Conservation (phyloP, 2,888 invertebrate species). For the Ernsta delagoae region DNA sequence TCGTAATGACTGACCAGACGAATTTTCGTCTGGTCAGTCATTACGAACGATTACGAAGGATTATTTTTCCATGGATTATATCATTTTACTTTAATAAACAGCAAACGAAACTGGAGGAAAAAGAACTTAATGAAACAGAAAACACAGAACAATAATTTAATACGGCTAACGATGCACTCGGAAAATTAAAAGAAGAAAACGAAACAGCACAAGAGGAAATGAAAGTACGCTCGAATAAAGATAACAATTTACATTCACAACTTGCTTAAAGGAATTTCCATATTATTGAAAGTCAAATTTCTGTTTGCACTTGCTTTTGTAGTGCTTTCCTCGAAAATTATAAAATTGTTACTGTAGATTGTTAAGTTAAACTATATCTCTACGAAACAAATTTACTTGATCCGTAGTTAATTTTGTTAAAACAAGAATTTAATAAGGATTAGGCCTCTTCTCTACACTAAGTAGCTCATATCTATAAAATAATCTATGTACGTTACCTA, state of each 20-base stretch:
- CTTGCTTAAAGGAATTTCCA: slow-evolving; percentile 26
- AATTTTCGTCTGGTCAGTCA: too few relatives aligned
- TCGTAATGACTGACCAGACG: too few relatives aligned
- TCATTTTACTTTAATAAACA: neutral
- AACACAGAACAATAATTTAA: slow-evolving; percentile 1
- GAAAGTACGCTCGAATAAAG: slow-evolving; percentile 14
- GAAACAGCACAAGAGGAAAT: slow-evolving; percentile 15
- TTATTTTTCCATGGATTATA: neutral
- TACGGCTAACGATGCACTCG: slow-evolving; percentile 19
- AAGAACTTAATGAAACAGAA: neutral
- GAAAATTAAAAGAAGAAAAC: slow-evolving; percentile 16
- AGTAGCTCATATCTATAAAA: neutral
- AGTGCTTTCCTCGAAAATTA: slow-evolving; percentile 11
- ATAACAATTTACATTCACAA: slow-evolving; percentile 19
- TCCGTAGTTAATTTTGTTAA: too few relatives aligned
- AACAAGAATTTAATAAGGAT: too few relatives aligned
- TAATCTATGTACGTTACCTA: too few relatives aligned
- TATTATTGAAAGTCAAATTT: slow-evolving; percentile 27
- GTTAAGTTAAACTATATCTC: neutral
- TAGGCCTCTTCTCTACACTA: too few relatives aligned
- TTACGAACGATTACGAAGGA: too few relatives aligned
- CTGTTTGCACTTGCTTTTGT: slow-evolving; percentile 14
- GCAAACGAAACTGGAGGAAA: neutral
- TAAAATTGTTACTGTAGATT: slow-evolving; percentile 11
- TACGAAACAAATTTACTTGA: too few relatives aligned